These are phyloP conservation scores for Drosophila pectinifera DNA, from an alignment of 1,140 invertebrate species.

Conservation along the genomic window DNA sequence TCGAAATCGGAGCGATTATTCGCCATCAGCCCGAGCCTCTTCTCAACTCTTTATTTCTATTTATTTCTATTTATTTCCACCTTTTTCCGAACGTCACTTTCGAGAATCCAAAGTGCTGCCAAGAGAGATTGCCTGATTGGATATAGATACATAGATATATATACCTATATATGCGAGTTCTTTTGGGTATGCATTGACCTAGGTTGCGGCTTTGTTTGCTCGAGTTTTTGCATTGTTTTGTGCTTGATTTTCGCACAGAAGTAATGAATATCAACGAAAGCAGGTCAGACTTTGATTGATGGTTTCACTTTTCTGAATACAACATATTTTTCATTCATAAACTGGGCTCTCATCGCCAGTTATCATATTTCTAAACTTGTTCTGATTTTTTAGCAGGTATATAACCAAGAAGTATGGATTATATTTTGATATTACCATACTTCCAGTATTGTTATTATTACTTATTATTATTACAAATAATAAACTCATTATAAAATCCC, in stretches of 20 bases:
- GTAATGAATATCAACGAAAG: conserved; percentile 15
- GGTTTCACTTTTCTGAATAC: not conserved
- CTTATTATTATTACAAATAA: not conserved
- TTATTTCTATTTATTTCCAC: conserved; percentile 1
- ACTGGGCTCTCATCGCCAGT: too few species aligned
- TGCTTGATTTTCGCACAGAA: conserved; percentile 5
- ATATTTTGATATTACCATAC: not conserved
- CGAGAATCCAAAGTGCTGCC: conserved; percentile 14
- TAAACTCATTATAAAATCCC: not conserved
- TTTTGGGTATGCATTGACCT: conserved; percentile 35
- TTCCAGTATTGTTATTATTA: not conserved
- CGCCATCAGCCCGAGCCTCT: not conserved
- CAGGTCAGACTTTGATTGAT: conserved; percentile 12
- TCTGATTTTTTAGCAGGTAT: too few species aligned
- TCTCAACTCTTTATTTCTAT: too few species aligned
- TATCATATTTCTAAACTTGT: too few species aligned
- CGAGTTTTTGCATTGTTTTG: not conserved
- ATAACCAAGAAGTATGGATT: too few species aligned
- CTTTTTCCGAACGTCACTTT: too few species aligned
- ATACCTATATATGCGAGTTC: too few species aligned
- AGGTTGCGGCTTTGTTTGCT: conserved; percentile 26
- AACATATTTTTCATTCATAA: conserved; percentile 5
- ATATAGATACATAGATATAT: not conserved
- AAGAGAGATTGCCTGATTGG: conserved; percentile 26
- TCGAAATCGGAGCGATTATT: conserved; percentile 40